A percentile compares a stretch with the other conserved stretches of the same genome.
Conservation (phyloP, 1,140 invertebrate genomes). For the Drosophila ironensis region DNA sequence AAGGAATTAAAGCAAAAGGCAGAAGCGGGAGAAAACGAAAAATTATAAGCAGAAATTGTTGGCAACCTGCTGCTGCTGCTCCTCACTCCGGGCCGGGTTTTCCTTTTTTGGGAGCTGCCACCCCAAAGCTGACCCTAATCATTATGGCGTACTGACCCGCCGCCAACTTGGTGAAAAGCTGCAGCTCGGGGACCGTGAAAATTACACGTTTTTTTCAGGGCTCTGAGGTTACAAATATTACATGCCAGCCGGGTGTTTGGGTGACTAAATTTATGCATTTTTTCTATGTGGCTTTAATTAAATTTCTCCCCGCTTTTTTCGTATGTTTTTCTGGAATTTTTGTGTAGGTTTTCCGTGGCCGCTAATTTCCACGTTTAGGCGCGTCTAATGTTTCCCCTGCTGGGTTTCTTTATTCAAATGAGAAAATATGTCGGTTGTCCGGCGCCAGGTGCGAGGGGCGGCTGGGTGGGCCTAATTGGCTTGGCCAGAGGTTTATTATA, state of each 20-base stretch:
- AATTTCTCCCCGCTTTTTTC: slow-evolving; percentile 62
- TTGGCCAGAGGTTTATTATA: slow-evolving; percentile 67
- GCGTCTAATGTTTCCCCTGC: slow-evolving; percentile 60
- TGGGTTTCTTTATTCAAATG: slow-evolving; percentile 69
- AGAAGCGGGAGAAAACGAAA: slow-evolving; percentile 29
- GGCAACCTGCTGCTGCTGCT: slow-evolving; percentile 58
- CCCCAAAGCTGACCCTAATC: slow-evolving; percentile 64
- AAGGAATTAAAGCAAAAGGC: slow-evolving; percentile 3
- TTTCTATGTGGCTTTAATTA: slow-evolving; percentile 72
- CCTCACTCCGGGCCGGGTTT: neutral
- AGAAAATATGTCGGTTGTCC: slow-evolving; percentile 63
- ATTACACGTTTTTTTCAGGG: slow-evolving; percentile 60
- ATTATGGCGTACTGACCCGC: slow-evolving; percentile 56
- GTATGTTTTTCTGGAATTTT: slow-evolving; percentile 14
- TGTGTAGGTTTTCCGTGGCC: slow-evolving; percentile 32
- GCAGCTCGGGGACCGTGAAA: slow-evolving; percentile 69
- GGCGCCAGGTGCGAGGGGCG: neutral
- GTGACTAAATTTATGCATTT: slow-evolving; percentile 71
- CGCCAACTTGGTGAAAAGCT: slow-evolving; percentile 59
- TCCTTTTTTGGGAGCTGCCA: slow-evolving; percentile 20
- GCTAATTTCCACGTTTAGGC: slow-evolving; percentile 76
- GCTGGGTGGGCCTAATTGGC: slow-evolving; percentile 49
- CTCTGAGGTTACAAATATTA: slow-evolving; percentile 59
- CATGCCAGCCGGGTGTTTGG: slow-evolving; percentile 51
- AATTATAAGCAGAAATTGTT: slow-evolving; percentile 63